Evolutionary conservation across 2,113 vertebrate genomes (phyloP), one percentile per base, ranked within the genome.

Genomic region (Recurvirostra avosetta): DNA sequence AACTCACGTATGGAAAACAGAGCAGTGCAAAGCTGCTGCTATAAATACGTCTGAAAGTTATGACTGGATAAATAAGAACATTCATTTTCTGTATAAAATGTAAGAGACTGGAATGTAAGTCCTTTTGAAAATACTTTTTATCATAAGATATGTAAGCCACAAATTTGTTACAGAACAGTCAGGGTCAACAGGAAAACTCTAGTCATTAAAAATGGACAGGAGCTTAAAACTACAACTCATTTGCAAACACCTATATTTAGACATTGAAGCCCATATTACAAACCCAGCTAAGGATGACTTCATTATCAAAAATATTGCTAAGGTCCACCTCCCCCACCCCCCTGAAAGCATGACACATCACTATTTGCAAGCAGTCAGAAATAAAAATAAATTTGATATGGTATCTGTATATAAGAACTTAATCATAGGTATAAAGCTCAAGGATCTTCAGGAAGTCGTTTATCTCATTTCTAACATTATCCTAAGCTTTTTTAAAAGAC

Each of bases 301-400:
- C 25, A 34, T 47, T 61, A 20, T 52, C 27, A 61, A 70, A 88
- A 67, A 6, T 59, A 26, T 25, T 67, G 7, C 34, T 66, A 47
- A 40, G 9, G 12, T 50, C 47, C 20, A 49, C 47, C 10, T 65
- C 36, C 8, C 15, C 11, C 3, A 8, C 15, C 7, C 0, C 1
- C 3, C 7, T 38, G 23, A 62, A 90, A 47, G 15, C 25, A 22
- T 21, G 36, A 50, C 7, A 72, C 26, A 8, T 27, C 2, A 2
- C 15, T 74, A 22, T 77, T 49, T 73, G 11, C 21, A 84, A 66
- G 38, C 10, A 55, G 10, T 52, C 2, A 10, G 14, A 29, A 70
- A 43, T 32, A 79, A 58, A 91, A 79, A 55, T 34, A 26, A 47
- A 43, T 50, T 86, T 77, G 4, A 34, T 52, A 65, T 8, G 3